Conservation (phyloP, 1,140 invertebrate genomes). For the Mactra quadrangularis region DNA sequence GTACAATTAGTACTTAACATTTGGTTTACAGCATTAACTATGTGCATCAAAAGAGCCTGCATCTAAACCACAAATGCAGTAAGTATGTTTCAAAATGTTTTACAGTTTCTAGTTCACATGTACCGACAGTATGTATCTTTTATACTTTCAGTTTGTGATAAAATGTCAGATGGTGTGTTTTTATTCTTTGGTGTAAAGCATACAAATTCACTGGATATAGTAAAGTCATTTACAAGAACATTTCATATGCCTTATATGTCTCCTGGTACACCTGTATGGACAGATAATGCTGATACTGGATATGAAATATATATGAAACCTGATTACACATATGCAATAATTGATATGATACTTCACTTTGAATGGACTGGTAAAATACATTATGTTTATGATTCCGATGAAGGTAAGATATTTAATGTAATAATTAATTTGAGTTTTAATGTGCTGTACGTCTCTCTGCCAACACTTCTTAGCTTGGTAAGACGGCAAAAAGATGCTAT, state of each 20-base stretch:
- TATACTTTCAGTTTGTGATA: slow-evolving; percentile 92
- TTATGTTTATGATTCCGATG: slow-evolving; percentile 97
- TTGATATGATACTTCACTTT: slow-evolving; percentile 95
- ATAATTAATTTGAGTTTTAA: not conserved
- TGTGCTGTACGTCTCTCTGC: no score
- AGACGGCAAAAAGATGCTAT: no score
- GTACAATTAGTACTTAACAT: no score
- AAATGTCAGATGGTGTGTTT: slow-evolving; percentile 94
- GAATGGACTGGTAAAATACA: slow-evolving; percentile 94
- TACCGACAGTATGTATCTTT: not conserved
- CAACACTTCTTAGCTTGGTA: no score
- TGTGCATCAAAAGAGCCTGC: no score
- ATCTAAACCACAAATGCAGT: no score
- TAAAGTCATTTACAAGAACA: slow-evolving; percentile 96
- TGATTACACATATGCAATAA: slow-evolving; percentile 95
- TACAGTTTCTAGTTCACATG: no score
- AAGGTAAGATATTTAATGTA: slow-evolving; percentile 87
- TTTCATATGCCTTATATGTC: slow-evolving; percentile 98
- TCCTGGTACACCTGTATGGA: slow-evolving; percentile 58
- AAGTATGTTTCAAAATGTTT: no score
- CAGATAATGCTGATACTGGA: slow-evolving; percentile 39
- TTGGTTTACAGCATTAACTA: no score
- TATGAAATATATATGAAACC: slow-evolving; percentile 89
- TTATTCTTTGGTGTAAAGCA: slow-evolving; percentile 95
- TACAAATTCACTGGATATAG: slow-evolving; percentile 95